Evolutionary conservation across 2,888 invertebrate species (phyloP), one percentile per base, ranked within the genome.

Genomic region (Uloborus plumipes): DNA sequence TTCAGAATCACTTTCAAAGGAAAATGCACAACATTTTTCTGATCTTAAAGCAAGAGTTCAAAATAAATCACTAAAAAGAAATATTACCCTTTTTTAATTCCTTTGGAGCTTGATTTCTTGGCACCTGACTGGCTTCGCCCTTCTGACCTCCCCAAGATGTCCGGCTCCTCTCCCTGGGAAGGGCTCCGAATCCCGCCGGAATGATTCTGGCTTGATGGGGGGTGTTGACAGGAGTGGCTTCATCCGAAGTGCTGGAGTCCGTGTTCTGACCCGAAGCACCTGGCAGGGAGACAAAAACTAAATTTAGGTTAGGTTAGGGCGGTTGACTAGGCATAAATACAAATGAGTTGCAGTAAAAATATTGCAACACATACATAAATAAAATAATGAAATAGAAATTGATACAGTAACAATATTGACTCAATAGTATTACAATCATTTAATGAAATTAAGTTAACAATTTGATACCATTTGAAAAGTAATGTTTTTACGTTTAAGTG

Each of bases 91-190:
- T 84, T 84, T 53, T 84, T 84, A 26, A 84, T 84, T 39, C 82
- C 84, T 67, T 84, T 84, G 66, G 84, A 82, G 72, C 66, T 71
- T 6, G 80, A 77, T 67, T 82, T 84, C 75, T 82, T 84, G 84
- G 76, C 65, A 66, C 66, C 70, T 7, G 84, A 71, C 31, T 76
- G 81, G 39, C 65, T 76, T 47, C 66, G 65, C 13, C 73, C 22
- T 75, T 84, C 66, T 84, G 75, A 49, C 82, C 81, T 22, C 71
- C 80, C 84, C 84, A 84, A 7, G 84, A 84, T 13, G 76, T 73
- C 31, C 80, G 76, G 15, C 76, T 66, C 31, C 76, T 75, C 61
- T 84, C 84, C 49, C 84, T 75, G 39, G 84, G 80, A 18, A 80
- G 69, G 18, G 84, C 84, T 47, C 84, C 84, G 58, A 84, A 84